A percentile compares a stretch with the other conserved stretches of the same genome.
phyloP scores from a whole-genome alignment of 2,888 invertebrate genomes.

The Agyllia agylla region DNA sequence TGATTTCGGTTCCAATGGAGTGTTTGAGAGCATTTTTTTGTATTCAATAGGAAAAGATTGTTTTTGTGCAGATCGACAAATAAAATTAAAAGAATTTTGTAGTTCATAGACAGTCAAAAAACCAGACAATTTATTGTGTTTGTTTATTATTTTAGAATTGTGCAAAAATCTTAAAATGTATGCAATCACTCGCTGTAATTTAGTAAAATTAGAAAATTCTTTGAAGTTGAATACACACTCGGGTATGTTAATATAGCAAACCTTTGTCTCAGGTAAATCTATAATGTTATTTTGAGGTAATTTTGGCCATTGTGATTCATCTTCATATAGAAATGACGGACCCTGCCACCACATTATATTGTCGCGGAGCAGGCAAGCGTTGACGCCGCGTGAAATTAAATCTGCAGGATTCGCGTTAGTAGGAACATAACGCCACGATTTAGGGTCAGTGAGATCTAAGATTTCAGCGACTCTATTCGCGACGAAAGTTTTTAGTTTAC shows the following conservation, averaged over 20 bases:
- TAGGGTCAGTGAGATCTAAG: background rate
- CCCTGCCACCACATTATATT: background rate
- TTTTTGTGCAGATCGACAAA: background rate
- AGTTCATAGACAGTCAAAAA: background rate
- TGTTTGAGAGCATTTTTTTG: background rate
- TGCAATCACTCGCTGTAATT: background rate
- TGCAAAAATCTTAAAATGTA: background rate
- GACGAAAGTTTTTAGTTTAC: background rate
- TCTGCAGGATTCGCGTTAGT: background rate
- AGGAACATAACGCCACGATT: constrained; percentile 10
- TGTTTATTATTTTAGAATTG: background rate
- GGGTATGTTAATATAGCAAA: background rate
- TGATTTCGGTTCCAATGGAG: background rate
- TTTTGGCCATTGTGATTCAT: constrained; percentile 9
- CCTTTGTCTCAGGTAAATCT: background rate
- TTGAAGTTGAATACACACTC: background rate
- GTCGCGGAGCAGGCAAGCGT: background rate
- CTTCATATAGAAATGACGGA: background rate
- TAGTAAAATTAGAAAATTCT: background rate
- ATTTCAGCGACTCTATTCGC: background rate
- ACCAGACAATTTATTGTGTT: background rate
- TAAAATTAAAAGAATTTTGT: background rate
- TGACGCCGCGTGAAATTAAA: constrained; percentile 12
- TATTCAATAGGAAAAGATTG: background rate
- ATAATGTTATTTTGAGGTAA: background rate